Evolutionary conservation across 2,113 vertebrate species (phyloP), one percentile per base, ranked within the genome.

Genomic region (Jacana jacana): DNA sequence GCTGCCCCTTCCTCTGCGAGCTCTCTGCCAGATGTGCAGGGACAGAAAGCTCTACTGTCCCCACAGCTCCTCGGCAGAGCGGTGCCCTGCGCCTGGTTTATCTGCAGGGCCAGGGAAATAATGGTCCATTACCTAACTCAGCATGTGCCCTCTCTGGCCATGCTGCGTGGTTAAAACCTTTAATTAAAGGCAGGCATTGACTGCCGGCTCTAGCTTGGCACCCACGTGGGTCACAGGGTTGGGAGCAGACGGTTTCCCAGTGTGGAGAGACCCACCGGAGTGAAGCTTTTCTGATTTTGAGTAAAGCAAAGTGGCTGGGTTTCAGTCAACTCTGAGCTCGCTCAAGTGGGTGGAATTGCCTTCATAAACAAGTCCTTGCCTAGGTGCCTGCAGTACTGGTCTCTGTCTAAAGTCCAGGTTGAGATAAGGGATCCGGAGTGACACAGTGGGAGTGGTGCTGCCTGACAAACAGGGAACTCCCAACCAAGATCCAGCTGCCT

Each of bases 281-380:
- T 3, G 15, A 55, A 79, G 42, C 64, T 92, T 75, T 75, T 51
- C 27, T 40, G 51, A 17, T 28, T 13, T 10, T 9, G 28, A 31
- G 64, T 27, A 24, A 33, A 69, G 49, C 46, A 66, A 27, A n/a
- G 24, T 1, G 4, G 16, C 11, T 35, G 14, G 11, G 24, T 39
- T 76, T 30, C 20, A 4, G 3, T 68, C 27, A 55, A 0, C 48
- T 58, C 30, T 28, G 31, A 33, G 48, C 20, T 83, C 0, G 0
- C 48, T 19, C 31, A 6, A 18, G 25, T 76, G n/a, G n/a, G 52
- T 54, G 22, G 69, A 54, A 30, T 66, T 5, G 4, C 40, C 63
- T 48, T 15, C 17, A 6, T 51, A 17, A 83, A 58, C 2, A 5
- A 66, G 37, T 76, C 52, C 72, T 81, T 11, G 33, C 63, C 66